phyloP scores from a whole-genome alignment of 1,140 invertebrate genomes.

The Bombyx mandarina region DNA sequence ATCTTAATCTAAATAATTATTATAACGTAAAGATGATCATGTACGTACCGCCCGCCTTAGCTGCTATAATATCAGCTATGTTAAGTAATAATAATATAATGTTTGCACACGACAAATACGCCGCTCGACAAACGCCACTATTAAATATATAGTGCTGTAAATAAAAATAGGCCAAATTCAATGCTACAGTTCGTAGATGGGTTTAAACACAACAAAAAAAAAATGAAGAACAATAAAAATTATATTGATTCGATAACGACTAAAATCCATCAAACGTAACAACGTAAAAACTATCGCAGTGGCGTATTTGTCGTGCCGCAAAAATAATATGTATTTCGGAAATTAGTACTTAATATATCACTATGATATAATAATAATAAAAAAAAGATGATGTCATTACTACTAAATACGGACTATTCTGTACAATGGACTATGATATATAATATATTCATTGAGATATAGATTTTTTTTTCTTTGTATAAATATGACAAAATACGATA shows the following conservation, averaged over 20 bases:
- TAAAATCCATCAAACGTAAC: constrained; percentile 8
- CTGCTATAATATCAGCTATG: constrained; percentile 64
- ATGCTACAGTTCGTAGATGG: constrained; percentile 48
- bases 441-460: constrained; percentile 65
- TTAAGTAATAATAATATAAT: constrained; percentile 57
- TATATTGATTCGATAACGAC: constrained; percentile 3
- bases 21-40: constrained; percentile 50
- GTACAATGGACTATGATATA: constrained; percentile 70
- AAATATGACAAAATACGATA: constrained; percentile 69
- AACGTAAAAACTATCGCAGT: constrained; percentile 16
- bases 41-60: constrained; percentile 57
- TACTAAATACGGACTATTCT: constrained; percentile 60
- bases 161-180: constrained; percentile 64
- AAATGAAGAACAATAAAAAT: constrained; percentile 14
- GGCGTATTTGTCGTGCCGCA: constrained; percentile 44
- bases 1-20: constrained; percentile 55
- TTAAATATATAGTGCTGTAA: constrained; percentile 9
- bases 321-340: constrained; percentile 49
- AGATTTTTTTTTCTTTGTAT: constrained; percentile 45
- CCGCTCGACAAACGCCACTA: constrained; percentile 25
- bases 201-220: constrained; percentile 40
- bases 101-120: constrained; percentile 46
- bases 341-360: constrained; percentile 56
- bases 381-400: constrained; percentile 51
- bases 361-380: constrained; percentile 58